These are phyloP conservation scores for Leucophora obtusa DNA, from an alignment of 2,888 invertebrate species.

Conservation along the genomic window DNA sequence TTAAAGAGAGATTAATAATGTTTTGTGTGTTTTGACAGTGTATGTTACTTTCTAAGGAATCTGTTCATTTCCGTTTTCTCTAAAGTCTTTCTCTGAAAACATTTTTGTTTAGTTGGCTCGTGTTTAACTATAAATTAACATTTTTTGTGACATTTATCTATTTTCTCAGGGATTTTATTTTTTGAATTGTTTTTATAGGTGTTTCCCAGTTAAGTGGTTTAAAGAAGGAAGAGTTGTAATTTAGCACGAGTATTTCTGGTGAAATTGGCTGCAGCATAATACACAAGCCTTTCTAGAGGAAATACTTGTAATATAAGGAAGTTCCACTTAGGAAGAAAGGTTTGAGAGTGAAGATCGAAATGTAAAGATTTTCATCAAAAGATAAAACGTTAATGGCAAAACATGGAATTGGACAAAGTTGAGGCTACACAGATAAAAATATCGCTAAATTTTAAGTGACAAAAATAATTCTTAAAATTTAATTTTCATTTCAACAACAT, in stretches of 20 bases:
- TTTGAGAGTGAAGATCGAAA: too few species aligned
- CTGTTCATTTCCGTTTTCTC: constrained; percentile 45
- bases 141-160: constrained; percentile 39
- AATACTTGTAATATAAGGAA: background rate
- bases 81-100: constrained; percentile 25
- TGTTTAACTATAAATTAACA: constrained; percentile 57
- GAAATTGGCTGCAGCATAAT: constrained; percentile 7
- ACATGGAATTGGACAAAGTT: too few species aligned
- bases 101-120: constrained; percentile 39
- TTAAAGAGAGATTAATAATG: constrained; percentile 46
- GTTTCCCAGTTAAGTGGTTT: constrained; percentile 59
- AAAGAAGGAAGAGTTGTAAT: constrained; percentile 59
- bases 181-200: constrained; percentile 59
- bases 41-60: constrained; percentile 47
- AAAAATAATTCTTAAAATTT: too few species aligned
- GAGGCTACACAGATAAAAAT: too few species aligned
- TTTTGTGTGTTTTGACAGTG: constrained; percentile 51
- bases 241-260: constrained; percentile 54
- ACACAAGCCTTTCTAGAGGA: background rate
- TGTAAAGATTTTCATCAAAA: too few species aligned
- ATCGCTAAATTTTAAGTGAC: too few species aligned
- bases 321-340: background rate
- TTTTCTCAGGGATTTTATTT: constrained; percentile 39
- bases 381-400: too few species aligned
- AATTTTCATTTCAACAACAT: too few species aligned